These are phyloP conservation scores for Melanargia galathea DNA, from an alignment of 2,888 invertebrate genomes.

Conservation along the genomic window DNA sequence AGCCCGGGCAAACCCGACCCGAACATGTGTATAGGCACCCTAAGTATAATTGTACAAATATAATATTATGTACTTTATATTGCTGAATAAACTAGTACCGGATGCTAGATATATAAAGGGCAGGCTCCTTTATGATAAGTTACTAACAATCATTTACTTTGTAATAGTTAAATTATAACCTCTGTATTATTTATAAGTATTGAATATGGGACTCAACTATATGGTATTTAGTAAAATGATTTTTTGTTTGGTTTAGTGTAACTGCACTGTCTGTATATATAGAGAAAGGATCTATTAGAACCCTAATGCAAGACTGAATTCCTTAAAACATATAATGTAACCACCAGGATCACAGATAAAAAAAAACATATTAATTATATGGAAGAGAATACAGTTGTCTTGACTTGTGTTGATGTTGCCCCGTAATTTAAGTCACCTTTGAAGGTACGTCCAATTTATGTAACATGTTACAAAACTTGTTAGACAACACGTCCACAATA, in stretches of 20 bases:
- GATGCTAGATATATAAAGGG: conserved; percentile 65
- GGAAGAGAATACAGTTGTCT: not conserved
- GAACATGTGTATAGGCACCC: conserved; percentile 2
- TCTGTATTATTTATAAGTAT: conserved; percentile 71
- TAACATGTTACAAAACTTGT: not conserved
- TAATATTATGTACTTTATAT: conserved; percentile 29
- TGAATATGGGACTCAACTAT: conserved; percentile 78
- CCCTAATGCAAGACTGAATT: conserved; percentile 73
- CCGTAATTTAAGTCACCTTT: too few relatives aligned
- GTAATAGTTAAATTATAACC: conserved; percentile 59
- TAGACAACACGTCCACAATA: not conserved
- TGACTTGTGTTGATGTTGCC: not conserved
- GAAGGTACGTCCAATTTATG: not conserved
- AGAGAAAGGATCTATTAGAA: conserved; percentile 53
- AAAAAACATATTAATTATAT: not conserved
- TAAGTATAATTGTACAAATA: conserved; percentile 31
- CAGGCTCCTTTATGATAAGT: conserved; percentile 62
- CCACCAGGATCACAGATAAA: conserved; percentile 10
- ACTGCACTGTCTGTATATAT: conserved; percentile 71
- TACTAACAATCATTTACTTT: conserved; percentile 59
- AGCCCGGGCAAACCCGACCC: not conserved
- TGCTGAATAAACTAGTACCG: conserved; percentile 56
- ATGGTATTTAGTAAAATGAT: conserved; percentile 76
- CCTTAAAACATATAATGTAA: conserved; percentile 51
- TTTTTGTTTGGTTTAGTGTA: conserved; percentile 57